Conservation (phyloP, 2,113 vertebrate species). For the Urocitellus parryii region DNA sequence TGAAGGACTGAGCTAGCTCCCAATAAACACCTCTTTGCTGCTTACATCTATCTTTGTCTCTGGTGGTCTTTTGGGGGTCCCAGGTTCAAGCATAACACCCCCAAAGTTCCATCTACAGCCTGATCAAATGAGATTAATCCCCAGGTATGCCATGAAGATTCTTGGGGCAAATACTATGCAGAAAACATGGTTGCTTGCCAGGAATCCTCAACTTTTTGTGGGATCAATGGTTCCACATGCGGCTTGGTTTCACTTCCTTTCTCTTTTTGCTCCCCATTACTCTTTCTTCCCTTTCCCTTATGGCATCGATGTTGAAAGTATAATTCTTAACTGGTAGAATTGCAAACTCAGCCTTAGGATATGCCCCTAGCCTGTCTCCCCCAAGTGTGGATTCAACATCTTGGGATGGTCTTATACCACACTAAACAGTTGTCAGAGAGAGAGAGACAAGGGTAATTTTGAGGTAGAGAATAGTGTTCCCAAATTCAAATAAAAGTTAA, state of each 20-base stretch:
- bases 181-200: not conserved
- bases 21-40: no score
- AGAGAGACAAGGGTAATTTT: not conserved
- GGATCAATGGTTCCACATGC: not conserved
- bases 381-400: not conserved
- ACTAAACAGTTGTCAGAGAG: not conserved
- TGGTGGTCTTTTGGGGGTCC: no score
- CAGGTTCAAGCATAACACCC: no score
- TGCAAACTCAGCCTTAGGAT: not conserved
- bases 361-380: not conserved
- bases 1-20: no score
- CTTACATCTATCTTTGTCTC: no score
- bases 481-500: not conserved
- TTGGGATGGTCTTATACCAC: not conserved
- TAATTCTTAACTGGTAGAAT: not conserved
- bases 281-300: not conserved
- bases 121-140: not conserved
- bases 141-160: not conserved
- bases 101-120: not conserved
- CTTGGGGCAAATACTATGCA: not conserved
- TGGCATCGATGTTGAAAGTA: rapidly evolving
- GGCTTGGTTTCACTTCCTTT: not conserved
- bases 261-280: not conserved
- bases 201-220: not conserved
- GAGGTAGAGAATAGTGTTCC: not conserved